phyloP scores from a whole-genome alignment of 2,888 invertebrate species.

The Drepana falcataria region DNA sequence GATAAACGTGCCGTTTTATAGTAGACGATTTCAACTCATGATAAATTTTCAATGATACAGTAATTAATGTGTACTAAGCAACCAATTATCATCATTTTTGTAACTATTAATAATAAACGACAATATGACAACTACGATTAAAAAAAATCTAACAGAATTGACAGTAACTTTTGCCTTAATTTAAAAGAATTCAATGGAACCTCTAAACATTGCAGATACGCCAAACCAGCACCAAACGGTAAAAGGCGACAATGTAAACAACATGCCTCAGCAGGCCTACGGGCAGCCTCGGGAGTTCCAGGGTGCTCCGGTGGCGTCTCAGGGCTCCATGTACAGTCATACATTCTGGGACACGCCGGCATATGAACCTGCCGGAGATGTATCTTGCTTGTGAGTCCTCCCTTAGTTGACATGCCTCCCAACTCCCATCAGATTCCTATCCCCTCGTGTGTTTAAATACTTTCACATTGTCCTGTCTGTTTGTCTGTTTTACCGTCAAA shows the following conservation, averaged over 20 bases:
- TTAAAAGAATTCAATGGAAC: slow-evolving; percentile 19
- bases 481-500: too few relatives aligned
- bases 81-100: too few relatives aligned
- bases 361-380: slow-evolving; percentile 73
- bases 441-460: slow-evolving; percentile 8
- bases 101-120: too few relatives aligned
- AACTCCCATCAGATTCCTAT: slow-evolving; percentile 30
- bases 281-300: slow-evolving; percentile 63
- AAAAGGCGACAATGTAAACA: slow-evolving; percentile 78
- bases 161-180: too few relatives aligned
- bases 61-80: too few relatives aligned
- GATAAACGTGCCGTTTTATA: too few relatives aligned
- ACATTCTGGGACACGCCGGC: slow-evolving; percentile 63
- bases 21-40: too few relatives aligned
- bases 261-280: slow-evolving; percentile 65
- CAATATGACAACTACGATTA: too few relatives aligned
- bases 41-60: too few relatives aligned
- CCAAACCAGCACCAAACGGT: slow-evolving; percentile 62
- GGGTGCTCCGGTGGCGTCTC: slow-evolving; percentile 44
- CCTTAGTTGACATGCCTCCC: slow-evolving; percentile 53
- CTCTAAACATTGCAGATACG: slow-evolving; percentile 62
- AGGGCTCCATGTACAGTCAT: slow-evolving; percentile 58
- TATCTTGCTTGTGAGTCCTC: slow-evolving; percentile 77
- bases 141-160: neutral
- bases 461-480: neutral